Evolutionary conservation across 1,140 invertebrate genomes (phyloP).

Genomic region (Euglossa dilemma): DNA sequence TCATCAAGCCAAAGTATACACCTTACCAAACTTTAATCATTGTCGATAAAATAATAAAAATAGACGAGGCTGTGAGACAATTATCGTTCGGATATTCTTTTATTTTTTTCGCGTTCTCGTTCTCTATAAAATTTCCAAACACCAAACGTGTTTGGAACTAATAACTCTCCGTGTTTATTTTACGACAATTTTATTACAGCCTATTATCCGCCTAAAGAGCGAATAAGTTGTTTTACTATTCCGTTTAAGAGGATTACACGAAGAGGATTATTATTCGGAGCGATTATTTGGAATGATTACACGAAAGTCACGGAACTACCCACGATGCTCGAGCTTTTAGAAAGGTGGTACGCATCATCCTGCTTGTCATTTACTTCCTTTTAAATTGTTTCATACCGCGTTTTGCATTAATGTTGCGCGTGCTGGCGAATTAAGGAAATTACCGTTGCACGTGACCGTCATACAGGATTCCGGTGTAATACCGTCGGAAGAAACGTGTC

Average conservation of each 20-base stretch:
- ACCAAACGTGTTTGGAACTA: too few relatives aligned
- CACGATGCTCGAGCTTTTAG: neutral
- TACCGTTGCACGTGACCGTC: slow-evolving; percentile 6
- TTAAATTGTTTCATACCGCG: slow-evolving; percentile 13
- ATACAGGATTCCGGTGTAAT: neutral
- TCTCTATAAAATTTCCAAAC: too few relatives aligned
- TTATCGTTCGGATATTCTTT: neutral
- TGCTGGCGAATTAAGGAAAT: slow-evolving; percentile 44
- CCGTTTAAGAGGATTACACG: neutral
- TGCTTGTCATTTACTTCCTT: neutral
- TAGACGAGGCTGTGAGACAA: neutral
- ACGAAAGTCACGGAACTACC: neutral
- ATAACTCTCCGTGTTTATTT: neutral
- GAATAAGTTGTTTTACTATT: neutral
- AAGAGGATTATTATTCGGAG: neutral
- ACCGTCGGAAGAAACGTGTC: neutral
- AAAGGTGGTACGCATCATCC: neutral
- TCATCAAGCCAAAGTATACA: neutral
- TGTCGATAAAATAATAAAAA: neutral
- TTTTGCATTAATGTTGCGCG: slow-evolving; percentile 36
- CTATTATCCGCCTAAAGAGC: neutral
- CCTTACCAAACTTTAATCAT: neutral
- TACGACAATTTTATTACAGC: neutral
- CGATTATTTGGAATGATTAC: neutral
- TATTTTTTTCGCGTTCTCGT: neutral